These are phyloP conservation scores for Phenganax marumi DNA, from an alignment of 92 coral and sea anemone species.

Conservation along the genomic window DNA sequence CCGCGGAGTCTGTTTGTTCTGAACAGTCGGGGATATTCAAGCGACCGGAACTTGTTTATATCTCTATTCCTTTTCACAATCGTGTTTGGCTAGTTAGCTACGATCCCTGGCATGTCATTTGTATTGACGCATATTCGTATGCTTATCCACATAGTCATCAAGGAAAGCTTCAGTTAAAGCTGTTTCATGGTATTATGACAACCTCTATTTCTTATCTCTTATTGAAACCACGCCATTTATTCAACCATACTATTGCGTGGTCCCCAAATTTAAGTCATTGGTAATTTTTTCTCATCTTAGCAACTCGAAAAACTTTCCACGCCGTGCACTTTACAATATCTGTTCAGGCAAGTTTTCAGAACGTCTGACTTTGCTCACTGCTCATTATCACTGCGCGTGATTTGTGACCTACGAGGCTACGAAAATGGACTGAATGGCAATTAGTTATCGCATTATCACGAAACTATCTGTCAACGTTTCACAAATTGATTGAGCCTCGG, in stretches of 20 bases:
- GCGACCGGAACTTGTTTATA: not conserved
- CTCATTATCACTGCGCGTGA: not conserved
- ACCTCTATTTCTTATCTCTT: not conserved
- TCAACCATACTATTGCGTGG: not conserved
- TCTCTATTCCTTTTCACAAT: too few relatives aligned
- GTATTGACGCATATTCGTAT: too few relatives aligned
- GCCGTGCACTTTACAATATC: not conserved
- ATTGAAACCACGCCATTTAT: not conserved
- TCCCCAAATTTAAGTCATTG: not conserved
- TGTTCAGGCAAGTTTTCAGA: not conserved
- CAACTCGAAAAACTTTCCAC: not conserved
- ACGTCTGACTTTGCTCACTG: not conserved
- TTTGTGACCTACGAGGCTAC: not conserved
- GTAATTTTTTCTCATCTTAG: not conserved
- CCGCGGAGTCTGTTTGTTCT: slow-evolving; percentile 28
- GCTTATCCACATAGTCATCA: too few relatives aligned
- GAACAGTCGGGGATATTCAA: slow-evolving; percentile 2
- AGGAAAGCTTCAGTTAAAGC: too few relatives aligned
- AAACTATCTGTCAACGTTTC: slow-evolving; percentile 2
- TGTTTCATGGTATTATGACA: not conserved
- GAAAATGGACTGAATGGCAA: not conserved
- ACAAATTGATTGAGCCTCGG: not conserved
- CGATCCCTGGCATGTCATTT: too few relatives aligned
- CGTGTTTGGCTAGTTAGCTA: too few relatives aligned
- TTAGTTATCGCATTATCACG: slow-evolving; percentile 4